A percentile compares a stretch with the other conserved stretches of the same genome.
These are phyloP conservation scores for Choreutis nemorana DNA, from an alignment of 2,888 invertebrate species.

Conservation along the genomic window DNA sequence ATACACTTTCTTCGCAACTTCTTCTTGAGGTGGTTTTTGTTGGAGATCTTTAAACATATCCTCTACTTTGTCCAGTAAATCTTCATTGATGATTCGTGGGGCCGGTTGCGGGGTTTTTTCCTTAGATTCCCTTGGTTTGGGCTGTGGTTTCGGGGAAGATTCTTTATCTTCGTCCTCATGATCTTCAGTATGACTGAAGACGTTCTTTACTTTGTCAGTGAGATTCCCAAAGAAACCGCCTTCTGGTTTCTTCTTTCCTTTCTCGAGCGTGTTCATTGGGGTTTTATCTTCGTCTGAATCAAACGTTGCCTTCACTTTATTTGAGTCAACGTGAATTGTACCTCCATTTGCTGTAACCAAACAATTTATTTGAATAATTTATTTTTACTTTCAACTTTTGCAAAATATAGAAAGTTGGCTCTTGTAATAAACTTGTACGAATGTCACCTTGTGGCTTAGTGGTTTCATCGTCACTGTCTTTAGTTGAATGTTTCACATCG, in stretches of 20 bases:
- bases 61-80: constrained; percentile 54
- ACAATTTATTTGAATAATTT: no score
- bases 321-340: constrained; percentile 51
- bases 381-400: neutral
- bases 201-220: constrained; percentile 45
- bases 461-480: constrained; percentile 25
- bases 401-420: neutral
- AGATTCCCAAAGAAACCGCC: constrained; percentile 50
- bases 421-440: no score
- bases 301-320: constrained; percentile 62
- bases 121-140: constrained; percentile 30
- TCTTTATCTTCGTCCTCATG: constrained; percentile 32
- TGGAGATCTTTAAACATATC: constrained; percentile 58
- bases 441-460: constrained; percentile 46
- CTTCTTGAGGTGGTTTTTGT: constrained; percentile 37
- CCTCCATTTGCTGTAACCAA: constrained; percentile 48
- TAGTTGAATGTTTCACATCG: constrained; percentile 39
- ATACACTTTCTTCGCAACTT: constrained; percentile 37
- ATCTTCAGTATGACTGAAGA: constrained; percentile 49
- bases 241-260: constrained; percentile 53
- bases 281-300: constrained; percentile 65
- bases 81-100: constrained; percentile 53
- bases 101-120: constrained; percentile 47
- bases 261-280: constrained; percentile 61
- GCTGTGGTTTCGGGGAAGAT: constrained; percentile 36